A percentile compares a stretch with the other conserved stretches of the same genome.
Evolutionary conservation across 2,113 vertebrate genomes (phyloP).

Genomic region (Lota lota): DNA sequence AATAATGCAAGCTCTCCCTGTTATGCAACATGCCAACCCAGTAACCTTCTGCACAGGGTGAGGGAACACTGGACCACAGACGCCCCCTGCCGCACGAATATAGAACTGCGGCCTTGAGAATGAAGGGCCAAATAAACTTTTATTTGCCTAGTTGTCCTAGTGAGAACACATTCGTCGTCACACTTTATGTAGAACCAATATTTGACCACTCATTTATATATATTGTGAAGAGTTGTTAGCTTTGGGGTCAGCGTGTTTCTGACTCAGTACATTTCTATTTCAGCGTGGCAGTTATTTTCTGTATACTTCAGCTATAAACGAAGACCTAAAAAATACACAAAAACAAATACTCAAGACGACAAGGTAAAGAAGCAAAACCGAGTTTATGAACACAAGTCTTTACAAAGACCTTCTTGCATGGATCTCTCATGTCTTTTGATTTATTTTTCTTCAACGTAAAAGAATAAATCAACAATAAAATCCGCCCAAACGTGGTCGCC

Average conservation of each 20-base stretch:
- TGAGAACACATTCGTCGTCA: too few species aligned
- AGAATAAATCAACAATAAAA: too few species aligned
- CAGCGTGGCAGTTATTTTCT: not conserved
- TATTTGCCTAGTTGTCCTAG: too few species aligned
- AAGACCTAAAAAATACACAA: not conserved
- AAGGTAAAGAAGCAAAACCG: conserved; percentile 57
- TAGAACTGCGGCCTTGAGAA: not conserved
- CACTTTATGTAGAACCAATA: too few species aligned
- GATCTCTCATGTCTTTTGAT: conserved; percentile 21
- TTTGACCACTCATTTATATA: too few species aligned
- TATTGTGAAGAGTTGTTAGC: too few species aligned
- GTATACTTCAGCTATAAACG: not conserved
- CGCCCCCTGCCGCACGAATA: conserved; percentile 38
- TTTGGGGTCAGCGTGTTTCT: too few species aligned
- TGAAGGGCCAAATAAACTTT: too few species aligned
- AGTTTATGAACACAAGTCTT: conserved; percentile 67
- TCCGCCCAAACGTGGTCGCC: too few species aligned
- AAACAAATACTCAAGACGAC: conserved; percentile 15
- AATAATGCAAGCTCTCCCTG: conserved; percentile 50
- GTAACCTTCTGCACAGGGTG: conserved; percentile 54
- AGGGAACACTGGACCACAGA: conserved; percentile 6
- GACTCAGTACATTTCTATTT: not conserved
- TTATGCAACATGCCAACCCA: conserved; percentile 62
- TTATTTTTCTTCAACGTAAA: conserved; percentile 17
- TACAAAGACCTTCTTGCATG: conserved; percentile 64